These are phyloP conservation scores for Thryonomys swinderianus DNA, from an alignment of 2,113 vertebrate genomes.

Conservation along the genomic window DNA sequence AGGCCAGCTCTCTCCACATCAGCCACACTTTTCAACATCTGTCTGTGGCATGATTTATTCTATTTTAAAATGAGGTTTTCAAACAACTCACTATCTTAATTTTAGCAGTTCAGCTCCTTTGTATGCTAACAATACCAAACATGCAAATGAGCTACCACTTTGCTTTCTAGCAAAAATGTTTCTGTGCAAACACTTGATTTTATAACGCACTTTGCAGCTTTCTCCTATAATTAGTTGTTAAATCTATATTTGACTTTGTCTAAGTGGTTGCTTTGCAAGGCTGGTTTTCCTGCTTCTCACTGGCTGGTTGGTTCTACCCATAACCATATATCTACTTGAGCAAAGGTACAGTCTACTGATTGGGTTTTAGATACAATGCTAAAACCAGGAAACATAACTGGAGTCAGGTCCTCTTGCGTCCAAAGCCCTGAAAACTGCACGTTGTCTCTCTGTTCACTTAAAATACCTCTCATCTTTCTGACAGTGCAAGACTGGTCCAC, in stretches of 20 bases:
- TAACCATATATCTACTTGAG: not conserved
- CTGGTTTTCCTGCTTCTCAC: constrained; percentile 71
- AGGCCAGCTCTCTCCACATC: constrained; percentile 59
- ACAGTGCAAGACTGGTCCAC: not conserved
- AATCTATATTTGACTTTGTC: constrained; percentile 83
- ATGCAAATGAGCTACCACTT: constrained; percentile 85
- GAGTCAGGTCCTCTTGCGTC: not conserved
- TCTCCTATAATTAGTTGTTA: constrained; percentile 83
- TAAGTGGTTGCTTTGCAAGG: constrained; percentile 70
- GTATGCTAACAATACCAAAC: constrained; percentile 84
- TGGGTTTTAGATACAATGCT: not conserved
- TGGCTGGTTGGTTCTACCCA: constrained; percentile 57
- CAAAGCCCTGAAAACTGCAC: not conserved
- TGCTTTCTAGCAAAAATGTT: constrained; percentile 86
- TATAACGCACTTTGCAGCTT: constrained; percentile 78
- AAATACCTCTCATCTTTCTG: accelerated
- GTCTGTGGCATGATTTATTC: constrained; percentile 81
- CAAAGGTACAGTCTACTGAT: not conserved
- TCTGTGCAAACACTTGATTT: constrained; percentile 86
- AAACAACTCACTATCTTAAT: constrained; percentile 85
- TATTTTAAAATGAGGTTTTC: constrained; percentile 84
- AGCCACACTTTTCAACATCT: constrained; percentile 69
- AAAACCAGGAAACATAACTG: not conserved
- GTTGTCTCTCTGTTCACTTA: not conserved
- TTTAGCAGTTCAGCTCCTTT: constrained; percentile 84